Conservation (phyloP, 2,113 vertebrate genomes). For the human (Homo sapiens) region GRCh38 chr2:26976501-26977000, state of each 20-base stretch:
- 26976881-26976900: constrained; percentile 21
- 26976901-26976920: constrained; percentile 38
- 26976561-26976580: neutral
- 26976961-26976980: constrained; percentile 18
- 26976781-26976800: constrained; percentile 37
- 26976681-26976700: constrained; percentile 38
- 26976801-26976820: constrained; percentile 17
- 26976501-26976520: constrained; percentile 3
- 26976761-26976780: constrained; percentile 55
- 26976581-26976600: neutral
- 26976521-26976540: neutral
- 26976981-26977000: neutral
- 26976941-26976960: constrained; percentile 39
- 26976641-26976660: neutral
- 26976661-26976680: constrained; percentile 20
- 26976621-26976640: neutral
- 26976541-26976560: neutral
- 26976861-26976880: constrained; percentile 39
- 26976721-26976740: constrained; percentile 34
- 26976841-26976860: neutral
- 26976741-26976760: constrained; percentile 12
- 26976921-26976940: neutral
- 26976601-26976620: neutral
- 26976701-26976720: constrained; percentile 1
- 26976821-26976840: constrained; percentile 41